Percentiles rank a stretch among this genome's conserved stretches.
phyloP scores from a whole-genome alignment of 2,888 invertebrate genomes.

The Macaria notata region DNA sequence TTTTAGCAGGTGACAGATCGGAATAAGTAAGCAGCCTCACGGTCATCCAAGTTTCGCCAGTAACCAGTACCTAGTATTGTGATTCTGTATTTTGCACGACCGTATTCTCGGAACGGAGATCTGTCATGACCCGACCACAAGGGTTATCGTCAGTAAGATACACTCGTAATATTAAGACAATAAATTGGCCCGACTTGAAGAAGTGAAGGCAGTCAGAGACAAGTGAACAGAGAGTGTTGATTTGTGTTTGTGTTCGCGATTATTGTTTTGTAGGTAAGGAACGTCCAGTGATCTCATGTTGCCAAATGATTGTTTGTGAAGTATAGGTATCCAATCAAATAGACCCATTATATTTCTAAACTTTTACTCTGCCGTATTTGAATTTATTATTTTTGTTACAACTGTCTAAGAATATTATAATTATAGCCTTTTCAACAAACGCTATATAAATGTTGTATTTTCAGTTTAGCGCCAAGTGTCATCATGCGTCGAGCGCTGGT shows the following conservation, averaged over 20 bases:
- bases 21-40: conserved; percentile 45
- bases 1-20: conserved; percentile 38
- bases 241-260: conserved; percentile 26
- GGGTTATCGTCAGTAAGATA: conserved; percentile 68
- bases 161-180: conserved; percentile 53
- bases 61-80: conserved; percentile 32
- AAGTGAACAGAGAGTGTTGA: conserved; percentile 28
- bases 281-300: no score
- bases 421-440: no score
- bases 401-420: no score
- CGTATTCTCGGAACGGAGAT: conserved; percentile 68
- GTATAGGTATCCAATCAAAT: no score
- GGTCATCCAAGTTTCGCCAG: conserved; percentile 45
- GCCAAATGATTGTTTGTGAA: no score
- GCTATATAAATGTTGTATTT: conserved; percentile 11
- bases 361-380: no score
- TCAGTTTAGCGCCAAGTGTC: conserved; percentile 38
- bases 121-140: conserved; percentile 56
- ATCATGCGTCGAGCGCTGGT: conserved; percentile 62
- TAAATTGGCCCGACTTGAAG: conserved; percentile 59
- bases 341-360: no score
- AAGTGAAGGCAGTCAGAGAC: conserved; percentile 59
- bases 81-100: conserved; percentile 54
- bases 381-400: no score
- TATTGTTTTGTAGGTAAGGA: conserved; percentile 34